phyloP scores from a whole-genome alignment of 2,113 vertebrate species.

The Scalopus aquaticus region DNA sequence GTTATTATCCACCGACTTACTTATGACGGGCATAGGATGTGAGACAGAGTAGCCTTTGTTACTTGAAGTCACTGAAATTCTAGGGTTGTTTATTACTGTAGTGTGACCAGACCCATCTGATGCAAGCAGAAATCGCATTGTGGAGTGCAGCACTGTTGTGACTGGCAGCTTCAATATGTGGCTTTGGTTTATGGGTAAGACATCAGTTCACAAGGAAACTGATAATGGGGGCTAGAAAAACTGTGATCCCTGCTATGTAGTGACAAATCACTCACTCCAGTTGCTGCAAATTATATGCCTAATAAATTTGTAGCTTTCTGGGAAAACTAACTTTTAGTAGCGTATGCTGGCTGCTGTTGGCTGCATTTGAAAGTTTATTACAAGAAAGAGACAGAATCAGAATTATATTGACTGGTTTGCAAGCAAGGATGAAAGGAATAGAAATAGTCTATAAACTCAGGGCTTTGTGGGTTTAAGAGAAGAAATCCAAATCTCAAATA shows the following conservation, averaged over 20 bases:
- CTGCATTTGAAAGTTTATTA: neutral
- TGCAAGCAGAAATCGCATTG: neutral
- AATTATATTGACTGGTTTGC: neutral
- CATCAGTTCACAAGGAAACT: neutral
- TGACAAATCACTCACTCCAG: neutral
- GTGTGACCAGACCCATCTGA: neutral
- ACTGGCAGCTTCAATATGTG: neutral
- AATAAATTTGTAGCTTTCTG: neutral
- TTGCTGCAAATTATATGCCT: neutral
- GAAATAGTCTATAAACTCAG: neutral
- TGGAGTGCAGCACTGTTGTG: neutral
- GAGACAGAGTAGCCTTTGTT: neutral
- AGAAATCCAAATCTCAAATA: neutral
- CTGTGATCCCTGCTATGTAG: neutral
- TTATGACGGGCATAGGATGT: neutral
- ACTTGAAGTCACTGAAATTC: neutral
- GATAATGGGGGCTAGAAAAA: neutral
- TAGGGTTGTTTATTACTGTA: neutral
- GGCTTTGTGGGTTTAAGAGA: neutral
- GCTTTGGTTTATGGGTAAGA: neutral
- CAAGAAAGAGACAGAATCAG: neutral
- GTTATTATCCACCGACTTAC: neutral
- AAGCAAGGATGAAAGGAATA: neutral
- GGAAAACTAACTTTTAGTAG: neutral
- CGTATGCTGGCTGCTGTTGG: neutral